A percentile compares a stretch with the other conserved stretches of the same genome.
Evolutionary conservation across 2,113 vertebrate species (phyloP).

Genomic region (Thunnus thynnus): DNA sequence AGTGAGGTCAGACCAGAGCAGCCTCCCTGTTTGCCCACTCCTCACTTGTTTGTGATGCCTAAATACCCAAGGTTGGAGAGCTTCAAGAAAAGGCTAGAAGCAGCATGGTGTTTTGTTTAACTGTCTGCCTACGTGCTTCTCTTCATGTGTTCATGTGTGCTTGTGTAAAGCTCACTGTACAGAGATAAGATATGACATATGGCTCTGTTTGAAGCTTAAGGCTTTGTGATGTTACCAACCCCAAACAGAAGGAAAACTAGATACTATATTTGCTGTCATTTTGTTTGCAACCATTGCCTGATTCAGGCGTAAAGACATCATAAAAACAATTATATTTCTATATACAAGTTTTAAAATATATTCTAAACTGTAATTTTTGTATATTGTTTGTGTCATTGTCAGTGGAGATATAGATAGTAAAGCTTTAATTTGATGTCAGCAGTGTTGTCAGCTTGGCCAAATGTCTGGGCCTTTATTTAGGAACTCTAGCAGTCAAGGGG

Average conservation of each 20-base stretch:
- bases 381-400: slow-evolving; percentile 5
- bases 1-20: slow-evolving; percentile 64
- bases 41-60: slow-evolving; percentile 62
- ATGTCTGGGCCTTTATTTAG: slow-evolving; percentile 64
- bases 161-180: slow-evolving; percentile 5
- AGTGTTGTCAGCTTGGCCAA: slow-evolving; percentile 57
- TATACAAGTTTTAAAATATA: not conserved
- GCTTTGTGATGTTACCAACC: slow-evolving; percentile 24
- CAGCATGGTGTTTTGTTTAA: slow-evolving; percentile 30
- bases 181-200: slow-evolving; percentile 45
- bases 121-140: slow-evolving; percentile 4
- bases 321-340: not conserved
- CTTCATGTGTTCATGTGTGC: slow-evolving; percentile 26
- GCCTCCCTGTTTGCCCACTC: slow-evolving; percentile 65
- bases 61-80: slow-evolving; percentile 57
- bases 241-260: not conserved
- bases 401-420: slow-evolving; percentile 33
- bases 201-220: slow-evolving; percentile 21
- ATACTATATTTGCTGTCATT: slow-evolving; percentile 29
- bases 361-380: not conserved
- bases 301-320: slow-evolving; percentile 3
- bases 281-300: slow-evolving; percentile 20
- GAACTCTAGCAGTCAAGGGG: slow-evolving; percentile 38
- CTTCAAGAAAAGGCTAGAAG: slow-evolving; percentile 66
- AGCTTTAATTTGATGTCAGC: slow-evolving; percentile 55